These are phyloP conservation scores for Astatotilapia flaviijosephi DNA, from an alignment of 2,113 vertebrate species.

Conservation along the genomic window DNA sequence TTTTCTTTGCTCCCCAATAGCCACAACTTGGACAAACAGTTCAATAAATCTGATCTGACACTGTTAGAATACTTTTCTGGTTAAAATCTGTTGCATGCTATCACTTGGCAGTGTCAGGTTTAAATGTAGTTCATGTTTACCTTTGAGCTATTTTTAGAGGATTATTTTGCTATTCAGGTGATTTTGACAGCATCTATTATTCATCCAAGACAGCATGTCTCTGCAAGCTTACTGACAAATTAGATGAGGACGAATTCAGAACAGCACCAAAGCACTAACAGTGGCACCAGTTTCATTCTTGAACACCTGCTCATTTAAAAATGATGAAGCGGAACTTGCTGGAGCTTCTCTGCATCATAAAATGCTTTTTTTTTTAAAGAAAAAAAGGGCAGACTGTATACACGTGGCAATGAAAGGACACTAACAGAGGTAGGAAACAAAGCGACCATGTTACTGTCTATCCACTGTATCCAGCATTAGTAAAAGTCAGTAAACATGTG, in stretches of 20 bases:
- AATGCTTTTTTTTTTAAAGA: background rate
- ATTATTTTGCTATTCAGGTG: background rate
- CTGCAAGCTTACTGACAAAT: background rate
- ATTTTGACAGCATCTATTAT: background rate
- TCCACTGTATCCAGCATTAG: background rate
- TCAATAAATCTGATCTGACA: background rate
- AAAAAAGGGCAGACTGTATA: background rate
- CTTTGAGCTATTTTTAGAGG: background rate
- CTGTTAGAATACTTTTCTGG: background rate
- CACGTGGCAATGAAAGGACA: background rate
- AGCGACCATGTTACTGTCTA: background rate
- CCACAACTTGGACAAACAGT: background rate
- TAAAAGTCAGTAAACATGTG: background rate
- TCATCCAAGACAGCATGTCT: background rate
- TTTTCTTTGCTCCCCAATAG: background rate
- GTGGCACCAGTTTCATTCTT: background rate
- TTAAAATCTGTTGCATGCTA: background rate
- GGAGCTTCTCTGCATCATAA: background rate
- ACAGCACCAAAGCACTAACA: background rate
- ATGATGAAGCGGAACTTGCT: background rate
- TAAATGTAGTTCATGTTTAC: background rate
- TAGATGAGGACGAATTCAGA: background rate
- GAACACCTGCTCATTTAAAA: background rate
- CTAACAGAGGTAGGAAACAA: background rate
- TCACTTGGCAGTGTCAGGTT: background rate